Evolutionary conservation across 1,140 invertebrate genomes (phyloP), one percentile per base, ranked within the genome.

Genomic region (Lucilia sericata): DNA sequence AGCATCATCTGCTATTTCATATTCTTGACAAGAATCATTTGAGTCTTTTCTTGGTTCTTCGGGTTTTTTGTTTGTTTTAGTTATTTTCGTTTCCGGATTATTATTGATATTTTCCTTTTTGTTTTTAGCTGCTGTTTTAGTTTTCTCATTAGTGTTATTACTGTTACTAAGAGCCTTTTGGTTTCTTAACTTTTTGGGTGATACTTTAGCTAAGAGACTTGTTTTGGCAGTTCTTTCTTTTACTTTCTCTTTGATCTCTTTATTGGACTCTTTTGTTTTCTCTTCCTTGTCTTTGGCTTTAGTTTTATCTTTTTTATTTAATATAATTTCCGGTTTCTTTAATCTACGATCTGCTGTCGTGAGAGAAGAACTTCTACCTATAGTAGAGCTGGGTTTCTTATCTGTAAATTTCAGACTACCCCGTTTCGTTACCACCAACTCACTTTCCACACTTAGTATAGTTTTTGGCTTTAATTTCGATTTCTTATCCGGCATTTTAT

Each of bases 1-100:
- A 42, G 93, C 94, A 89, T 94, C 93, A 85, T 93, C 93, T 14
- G 93, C 93, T 51, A 94, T 88, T 87, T 94, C 94, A 87, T 93
- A 94, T 85, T 93, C 92, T 85, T 84, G 60, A n/a, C 76, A 75
- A 60, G 82, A 65, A 25, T 49, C 76, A 12, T 17, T 80, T 25
- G 42, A 7, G 12, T 85, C 10, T 49, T 87, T 86, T 25, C 34
- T 49, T 12, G 49, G 49, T 13, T 36, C 55, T 75, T 12, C 78
- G 7, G 81, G 78, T 65, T 84, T 80, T 5, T 34, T 42, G 9
- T 12, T 84, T 83, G 42, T 81, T 84, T 74, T 86, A 70, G 36
- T n/a, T 70, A 86, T 88, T 87, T 83, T 88, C 85, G 47, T 42
- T 55, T 75, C 65, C 9, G 10, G 21, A 14, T 83, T 84, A 30